A percentile compares a stretch with the other conserved stretches of the same genome.
phyloP scores from a whole-genome alignment of 2,888 invertebrate genomes.

The Xestobium rufovillosum region DNA sequence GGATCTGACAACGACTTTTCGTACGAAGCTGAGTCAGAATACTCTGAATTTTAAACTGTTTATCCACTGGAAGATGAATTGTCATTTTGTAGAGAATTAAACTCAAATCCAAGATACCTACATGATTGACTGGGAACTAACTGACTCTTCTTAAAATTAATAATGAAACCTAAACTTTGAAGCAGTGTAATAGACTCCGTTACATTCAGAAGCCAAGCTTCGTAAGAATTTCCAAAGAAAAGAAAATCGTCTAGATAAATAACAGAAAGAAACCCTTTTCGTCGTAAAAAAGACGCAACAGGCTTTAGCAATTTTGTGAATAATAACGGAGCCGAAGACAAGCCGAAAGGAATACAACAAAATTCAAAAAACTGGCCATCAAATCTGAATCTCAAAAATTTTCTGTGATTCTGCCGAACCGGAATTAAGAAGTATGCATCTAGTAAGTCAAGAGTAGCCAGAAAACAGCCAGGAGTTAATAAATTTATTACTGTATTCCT shows the following conservation, averaged over 20 bases:
- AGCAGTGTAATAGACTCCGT: conserved; percentile 10
- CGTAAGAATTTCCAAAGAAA: conserved; percentile 13
- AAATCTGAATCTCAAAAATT: conserved; percentile 21
- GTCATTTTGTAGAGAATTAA: conserved; percentile 15
- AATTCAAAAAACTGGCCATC: conserved; percentile 21
- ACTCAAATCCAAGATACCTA: conserved; percentile 21
- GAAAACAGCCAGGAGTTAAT: conserved; percentile 9
- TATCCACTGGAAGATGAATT: conserved; percentile 15
- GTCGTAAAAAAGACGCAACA: conserved; percentile 16
- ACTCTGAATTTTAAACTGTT: conserved; percentile 6
- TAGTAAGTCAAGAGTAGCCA: conserved; percentile 16
- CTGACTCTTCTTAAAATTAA: conserved; percentile 19
- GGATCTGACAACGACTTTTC: conserved; percentile 18
- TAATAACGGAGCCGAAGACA: conserved; percentile 18
- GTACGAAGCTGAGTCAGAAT: conserved; percentile 4
- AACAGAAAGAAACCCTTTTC: conserved; percentile 20
- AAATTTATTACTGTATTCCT: conserved; percentile 9
- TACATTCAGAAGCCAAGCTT: conserved; percentile 15
- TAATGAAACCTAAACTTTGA: conserved; percentile 18
- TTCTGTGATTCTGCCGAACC: conserved; percentile 12
- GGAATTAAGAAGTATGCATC: conserved; percentile 19
- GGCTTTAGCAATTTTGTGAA: conserved; percentile 23
- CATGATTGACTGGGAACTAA: conserved; percentile 13
- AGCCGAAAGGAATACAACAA: conserved; percentile 21
- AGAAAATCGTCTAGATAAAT: conserved; percentile 25